phyloP scores from a whole-genome alignment of 2,113 vertebrate genomes.

The Oryzias curvinotus region DNA sequence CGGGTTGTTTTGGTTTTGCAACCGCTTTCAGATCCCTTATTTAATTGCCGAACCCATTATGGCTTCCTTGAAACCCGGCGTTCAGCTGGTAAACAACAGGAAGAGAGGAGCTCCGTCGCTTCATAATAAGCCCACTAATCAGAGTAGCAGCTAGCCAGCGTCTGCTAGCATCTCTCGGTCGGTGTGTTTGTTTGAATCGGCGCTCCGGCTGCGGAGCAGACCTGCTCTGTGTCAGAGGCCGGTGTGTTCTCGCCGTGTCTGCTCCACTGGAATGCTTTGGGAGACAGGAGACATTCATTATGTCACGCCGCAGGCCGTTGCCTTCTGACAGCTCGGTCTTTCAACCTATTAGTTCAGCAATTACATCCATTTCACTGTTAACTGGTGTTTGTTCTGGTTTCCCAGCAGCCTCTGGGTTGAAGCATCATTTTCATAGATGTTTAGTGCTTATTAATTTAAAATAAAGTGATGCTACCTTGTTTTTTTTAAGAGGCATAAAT shows the following conservation, averaged over 20 bases:
- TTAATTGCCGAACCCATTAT: not conserved
- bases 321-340: too few species aligned
- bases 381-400: too few species aligned
- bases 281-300: slow-evolving; percentile 15
- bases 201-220: not conserved
- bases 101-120: not conserved
- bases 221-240: too few species aligned
- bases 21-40: not conserved
- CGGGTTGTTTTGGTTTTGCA: not conserved
- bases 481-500: too few species aligned
- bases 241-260: not conserved
- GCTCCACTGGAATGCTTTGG: slow-evolving; percentile 20
- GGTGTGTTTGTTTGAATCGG: slow-evolving; percentile 16
- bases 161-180: slow-evolving; percentile 23
- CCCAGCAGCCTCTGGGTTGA: too few species aligned
- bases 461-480: too few species aligned
- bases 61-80: not conserved
- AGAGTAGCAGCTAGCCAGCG: not conserved
- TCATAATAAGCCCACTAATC: not conserved
- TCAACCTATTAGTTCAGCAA: too few species aligned
- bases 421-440: too few species aligned
- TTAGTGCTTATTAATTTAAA: too few species aligned
- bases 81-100: not conserved
- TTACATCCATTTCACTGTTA: too few species aligned
- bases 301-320: slow-evolving; percentile 21